These are phyloP conservation scores for Ennomos fuscantarius DNA, from an alignment of 2,888 invertebrate species.

Conservation along the genomic window DNA sequence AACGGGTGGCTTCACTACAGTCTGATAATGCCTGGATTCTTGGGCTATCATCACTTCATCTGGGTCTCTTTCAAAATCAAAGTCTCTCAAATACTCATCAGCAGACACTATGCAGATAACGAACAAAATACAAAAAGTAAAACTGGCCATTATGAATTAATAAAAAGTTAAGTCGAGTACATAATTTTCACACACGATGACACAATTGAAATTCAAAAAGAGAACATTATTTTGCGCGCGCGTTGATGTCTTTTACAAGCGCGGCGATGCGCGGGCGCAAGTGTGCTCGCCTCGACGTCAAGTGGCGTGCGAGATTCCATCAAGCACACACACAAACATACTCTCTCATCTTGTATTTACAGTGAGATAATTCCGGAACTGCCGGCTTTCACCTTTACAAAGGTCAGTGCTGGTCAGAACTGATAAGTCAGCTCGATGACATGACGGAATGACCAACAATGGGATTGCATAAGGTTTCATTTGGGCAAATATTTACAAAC, in stretches of 20 bases:
- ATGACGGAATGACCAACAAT: slow-evolving; percentile 45
- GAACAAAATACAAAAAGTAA: slow-evolving; percentile 46
- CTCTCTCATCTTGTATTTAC: slow-evolving; percentile 68
- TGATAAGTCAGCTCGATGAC: slow-evolving; percentile 59
- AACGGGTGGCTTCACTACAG: slow-evolving; percentile 67
- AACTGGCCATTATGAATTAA: slow-evolving; percentile 55
- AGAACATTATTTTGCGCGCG: slow-evolving; percentile 42
- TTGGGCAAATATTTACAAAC: slow-evolving; percentile 14
- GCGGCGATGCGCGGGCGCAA: slow-evolving; percentile 65
- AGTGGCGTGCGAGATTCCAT: slow-evolving; percentile 62
- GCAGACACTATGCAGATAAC: slow-evolving; percentile 51
- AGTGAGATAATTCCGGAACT: slow-evolving; percentile 81
- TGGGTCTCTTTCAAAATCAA: slow-evolving; percentile 64
- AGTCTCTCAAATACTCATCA: slow-evolving; percentile 62
- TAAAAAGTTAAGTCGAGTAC: slow-evolving; percentile 19
- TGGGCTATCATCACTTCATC: slow-evolving; percentile 78
- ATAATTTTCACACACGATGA: slow-evolving; percentile 30
- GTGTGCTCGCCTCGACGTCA: slow-evolving; percentile 59
- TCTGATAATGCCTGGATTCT: slow-evolving; percentile 73
- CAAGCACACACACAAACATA: slow-evolving; percentile 61
- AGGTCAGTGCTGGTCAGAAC: slow-evolving; percentile 64
- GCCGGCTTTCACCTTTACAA: slow-evolving; percentile 68
- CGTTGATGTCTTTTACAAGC: slow-evolving; percentile 48
- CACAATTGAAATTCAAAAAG: slow-evolving; percentile 25
- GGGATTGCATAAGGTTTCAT: slow-evolving; percentile 43